Evolutionary conservation across 2,797 vertebrate species (phyloP).

Genomic region (Bufotes viridis): DNA sequence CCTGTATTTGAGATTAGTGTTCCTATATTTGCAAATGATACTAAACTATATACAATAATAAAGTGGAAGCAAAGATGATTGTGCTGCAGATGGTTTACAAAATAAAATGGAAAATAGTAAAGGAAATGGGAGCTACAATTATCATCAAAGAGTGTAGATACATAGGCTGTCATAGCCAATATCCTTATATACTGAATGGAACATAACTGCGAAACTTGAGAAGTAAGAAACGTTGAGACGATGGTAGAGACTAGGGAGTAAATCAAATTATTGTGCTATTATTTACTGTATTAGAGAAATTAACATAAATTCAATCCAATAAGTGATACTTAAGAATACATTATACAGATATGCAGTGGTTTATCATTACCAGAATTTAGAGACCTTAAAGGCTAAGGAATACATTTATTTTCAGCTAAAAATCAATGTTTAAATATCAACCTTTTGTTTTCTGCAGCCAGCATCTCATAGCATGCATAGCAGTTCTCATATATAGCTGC

Average conservation of each 20-base stretch:
- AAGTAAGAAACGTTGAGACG: neutral
- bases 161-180: neutral
- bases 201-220: constrained; percentile 3
- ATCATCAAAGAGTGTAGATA: neutral
- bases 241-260: neutral
- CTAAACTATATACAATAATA: neutral
- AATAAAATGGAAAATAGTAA: neutral
- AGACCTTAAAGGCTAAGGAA: neutral
- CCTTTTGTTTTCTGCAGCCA: too few species aligned
- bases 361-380: neutral
- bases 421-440: too few species aligned
- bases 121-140: neutral
- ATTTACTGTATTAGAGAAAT: neutral
- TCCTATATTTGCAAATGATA: neutral
- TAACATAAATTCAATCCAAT: neutral
- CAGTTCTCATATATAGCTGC: too few species aligned
- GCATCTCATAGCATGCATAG: too few species aligned
- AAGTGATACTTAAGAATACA: neutral
- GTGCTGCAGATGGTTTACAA: neutral
- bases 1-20: neutral
- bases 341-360: neutral
- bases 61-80: neutral
- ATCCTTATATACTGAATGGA: neutral
- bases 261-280: constrained; percentile 5
- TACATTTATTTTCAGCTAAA: too few species aligned